A percentile compares a stretch with the other conserved stretches of the same genome.
phyloP scores from a whole-genome alignment of 2,888 invertebrate genomes.

The Lutraria lutraria region DNA sequence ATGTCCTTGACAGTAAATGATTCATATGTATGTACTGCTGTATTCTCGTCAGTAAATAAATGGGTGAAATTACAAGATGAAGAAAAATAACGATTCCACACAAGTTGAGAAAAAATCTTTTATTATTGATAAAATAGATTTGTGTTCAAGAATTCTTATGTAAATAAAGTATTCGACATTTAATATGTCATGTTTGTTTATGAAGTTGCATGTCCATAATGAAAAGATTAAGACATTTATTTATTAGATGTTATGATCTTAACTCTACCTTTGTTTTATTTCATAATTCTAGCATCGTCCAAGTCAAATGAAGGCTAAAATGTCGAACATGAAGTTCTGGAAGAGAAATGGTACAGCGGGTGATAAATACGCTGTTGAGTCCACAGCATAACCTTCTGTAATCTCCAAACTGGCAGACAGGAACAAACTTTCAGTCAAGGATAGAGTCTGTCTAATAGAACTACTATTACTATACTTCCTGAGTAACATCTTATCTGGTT shows the following conservation, averaged over 20 bases:
- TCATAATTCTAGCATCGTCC: constrained; percentile 94
- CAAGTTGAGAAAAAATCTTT: no score
- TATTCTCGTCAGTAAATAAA: no score
- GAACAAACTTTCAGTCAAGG: not conserved
- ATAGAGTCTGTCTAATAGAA: not conserved
- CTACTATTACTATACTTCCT: not conserved
- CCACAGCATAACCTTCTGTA: constrained; percentile 70
- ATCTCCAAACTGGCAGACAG: not conserved
- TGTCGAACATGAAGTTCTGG: constrained; percentile 83
- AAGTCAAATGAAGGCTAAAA: constrained; percentile 89
- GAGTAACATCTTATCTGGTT: not conserved
- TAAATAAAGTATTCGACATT: no score
- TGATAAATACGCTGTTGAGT: constrained; percentile 81
- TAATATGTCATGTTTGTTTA: no score
- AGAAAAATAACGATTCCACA: no score
- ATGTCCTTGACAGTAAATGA: no score
- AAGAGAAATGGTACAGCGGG: constrained; percentile 76
- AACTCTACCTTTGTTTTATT: not conserved
- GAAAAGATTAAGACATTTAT: not conserved
- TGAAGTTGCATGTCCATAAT: no score
- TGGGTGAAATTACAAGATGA: no score
- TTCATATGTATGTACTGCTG: no score
- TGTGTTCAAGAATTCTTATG: no score
- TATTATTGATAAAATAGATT: no score
- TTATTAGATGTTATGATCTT: not conserved